Conservation (phyloP, 1,140 invertebrate genomes). For the Bombus pyrosoma region DNA sequence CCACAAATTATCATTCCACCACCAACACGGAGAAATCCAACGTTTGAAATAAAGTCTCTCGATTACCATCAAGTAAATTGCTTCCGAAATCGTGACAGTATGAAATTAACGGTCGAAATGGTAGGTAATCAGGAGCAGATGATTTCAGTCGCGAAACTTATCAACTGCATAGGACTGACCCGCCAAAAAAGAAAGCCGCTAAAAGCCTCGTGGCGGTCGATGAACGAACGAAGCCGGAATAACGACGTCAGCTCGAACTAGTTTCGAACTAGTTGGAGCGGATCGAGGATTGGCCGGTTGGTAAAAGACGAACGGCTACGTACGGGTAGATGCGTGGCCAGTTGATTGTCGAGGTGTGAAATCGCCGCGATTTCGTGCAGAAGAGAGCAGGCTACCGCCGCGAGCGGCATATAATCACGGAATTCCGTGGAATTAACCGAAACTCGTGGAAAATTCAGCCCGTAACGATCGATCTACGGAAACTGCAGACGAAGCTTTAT, state of each 20-base stretch:
- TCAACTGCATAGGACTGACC: background rate
- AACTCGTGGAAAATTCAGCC: conserved; percentile 13
- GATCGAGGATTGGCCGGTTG: conserved; percentile 49
- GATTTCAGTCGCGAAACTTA: conserved; percentile 10
- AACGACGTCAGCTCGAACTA: conserved; percentile 63
- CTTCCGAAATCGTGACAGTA: background rate
- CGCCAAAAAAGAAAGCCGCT: conserved; percentile 23
- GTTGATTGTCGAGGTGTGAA: conserved; percentile 51
- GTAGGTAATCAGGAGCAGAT: background rate
- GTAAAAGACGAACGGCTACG: conserved; percentile 44
- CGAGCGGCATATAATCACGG: conserved; percentile 47
- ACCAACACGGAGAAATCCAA: background rate
- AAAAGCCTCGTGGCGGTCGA: conserved; percentile 38
- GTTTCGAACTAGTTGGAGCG: conserved; percentile 57
- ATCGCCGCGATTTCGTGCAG: conserved; percentile 58
- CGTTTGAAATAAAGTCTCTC: too few species aligned
- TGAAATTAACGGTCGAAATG: background rate
- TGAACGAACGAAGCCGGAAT: conserved; percentile 43
- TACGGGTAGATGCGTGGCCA: conserved; percentile 26
- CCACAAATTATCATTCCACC: background rate
- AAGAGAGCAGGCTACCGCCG: background rate
- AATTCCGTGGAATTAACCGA: conserved; percentile 52
- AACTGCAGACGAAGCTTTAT: too few species aligned
- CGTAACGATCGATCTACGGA: background rate
- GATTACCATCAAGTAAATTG: background rate